Base-by-base conservation (phyloP, 2,797 vertebrate species). In the Chelon labrosus region DNA sequence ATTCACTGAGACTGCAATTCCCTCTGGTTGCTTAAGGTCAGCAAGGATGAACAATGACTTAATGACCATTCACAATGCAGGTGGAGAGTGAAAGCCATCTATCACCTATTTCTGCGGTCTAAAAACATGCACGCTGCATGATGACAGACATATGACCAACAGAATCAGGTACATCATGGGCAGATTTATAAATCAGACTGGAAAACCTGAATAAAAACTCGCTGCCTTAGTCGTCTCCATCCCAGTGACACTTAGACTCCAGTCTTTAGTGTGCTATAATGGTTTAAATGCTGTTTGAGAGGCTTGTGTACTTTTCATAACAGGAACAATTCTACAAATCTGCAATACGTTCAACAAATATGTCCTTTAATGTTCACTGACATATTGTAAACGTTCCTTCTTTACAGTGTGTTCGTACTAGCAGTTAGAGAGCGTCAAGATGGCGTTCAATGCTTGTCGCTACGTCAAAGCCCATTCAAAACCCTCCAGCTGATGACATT, bases 1-100 rank as follows among this genome's bases (percentile, higher is more conserved):
- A 22, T 53, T 31, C 25, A 53, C 16, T 31, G 64, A 66, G 46
- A 31, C 35, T 46, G 13, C 25, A 44, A 35, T 37, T 70, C 41
- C 27, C 22, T 44, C 39, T 70, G 42, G 39, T 17, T 13, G 19
- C 13, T 62, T 20, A 70, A 54, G 27, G 50, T 54, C 50, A 46
- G 39, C 50, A 53, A 62, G 38, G 57, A 50, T 61, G 22, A 66
- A 16, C 14, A 6, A 66, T 38, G 53, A 66, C 31, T 12, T 56
- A 47, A 66, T 38, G 65, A 66, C 50, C 12, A 13, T 52, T 13
- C 25, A 25, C 41, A 37, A 55, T 14, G 27, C 52, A 53, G 52
- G 8, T 7, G 11, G 19, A 37, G 10, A 46, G 39, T 55, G 64
- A n/a, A n/a, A 52, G 31, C 49, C 53, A 46, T 65, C 25, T n/a